Base-by-base conservation (phyloP, 2,113 vertebrate species). In the Phalacrocorax aristotelis region DNA sequence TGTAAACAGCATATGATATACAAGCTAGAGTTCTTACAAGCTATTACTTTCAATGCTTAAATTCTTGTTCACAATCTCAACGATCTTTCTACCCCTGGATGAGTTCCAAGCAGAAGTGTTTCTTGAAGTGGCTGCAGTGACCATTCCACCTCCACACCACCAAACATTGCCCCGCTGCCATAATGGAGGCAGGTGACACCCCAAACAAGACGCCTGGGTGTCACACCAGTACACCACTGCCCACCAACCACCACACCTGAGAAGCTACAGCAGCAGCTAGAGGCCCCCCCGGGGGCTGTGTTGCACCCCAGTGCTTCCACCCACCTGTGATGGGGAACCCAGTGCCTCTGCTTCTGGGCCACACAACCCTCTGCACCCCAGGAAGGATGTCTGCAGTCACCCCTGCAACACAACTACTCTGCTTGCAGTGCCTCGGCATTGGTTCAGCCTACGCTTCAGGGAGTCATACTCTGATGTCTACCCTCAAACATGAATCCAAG, bases 351-450 rank as follows among this genome's bases (percentile, higher is more conserved):
- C 44, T 68, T 71, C 69, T 49, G 38, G 54, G 18, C 11, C 2
- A 0, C 6, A 1, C 0, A 4, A 58, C 4, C 22, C 8, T 2
- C 38, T 6, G 11, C 0, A 2, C 42, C 26, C 4, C 2, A 60
- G 25, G 32, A 83, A 19, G 40, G 38, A 38, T 40, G 27, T 42
- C 54, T 48, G 25, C 13, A 44, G 29, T 27, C 32, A 74, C 12
- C 9, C 12, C 14, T 14, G 15, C 7, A 11, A 30, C 13, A 20
- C 2, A 0, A 21, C 19, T 3, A 6, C 20, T 48, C 30, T 0
- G 0, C 66, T 75, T 0, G 0, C n/a, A 81, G 36, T 65, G 23
- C 69, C n/a, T n/a, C 0, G 0, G 11, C 19, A 27, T 20, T 0
- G 0, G 25, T 10, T 68, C 54, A 83, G 18, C 15, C 40, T 22